A percentile compares a stretch with the other conserved stretches of the same genome.
Conservation (phyloP, 1,140 invertebrate genomes). For the Cyrtorhinus lividipennis region DNA sequence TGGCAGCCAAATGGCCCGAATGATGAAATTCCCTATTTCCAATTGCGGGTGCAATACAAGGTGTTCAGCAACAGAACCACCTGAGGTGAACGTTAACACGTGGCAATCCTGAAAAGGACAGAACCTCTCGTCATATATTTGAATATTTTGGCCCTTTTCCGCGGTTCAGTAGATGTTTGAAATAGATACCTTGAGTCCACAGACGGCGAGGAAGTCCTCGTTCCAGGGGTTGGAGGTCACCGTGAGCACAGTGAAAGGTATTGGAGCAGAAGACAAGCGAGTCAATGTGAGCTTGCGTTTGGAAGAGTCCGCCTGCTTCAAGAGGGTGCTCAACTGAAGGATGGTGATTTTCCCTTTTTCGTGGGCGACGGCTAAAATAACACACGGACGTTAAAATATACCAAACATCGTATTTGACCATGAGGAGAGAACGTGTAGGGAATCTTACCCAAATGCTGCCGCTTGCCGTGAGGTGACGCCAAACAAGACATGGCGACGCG, state of each 20-base stretch:
- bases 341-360: constrained; percentile 92
- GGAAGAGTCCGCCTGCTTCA: constrained; percentile 89
- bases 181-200: constrained; percentile 62
- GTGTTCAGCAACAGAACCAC: constrained; percentile 71
- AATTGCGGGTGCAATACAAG: constrained; percentile 80
- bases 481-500: constrained; percentile 90
- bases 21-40: constrained; percentile 90
- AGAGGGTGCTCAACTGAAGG: constrained; percentile 74
- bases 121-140: no score
- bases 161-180: background rate
- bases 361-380: constrained; percentile 48
- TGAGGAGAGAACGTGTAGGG: no score
- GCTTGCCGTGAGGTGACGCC: constrained; percentile 73
- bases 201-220: constrained; percentile 88
- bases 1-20: constrained; percentile 88
- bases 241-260: constrained; percentile 88
- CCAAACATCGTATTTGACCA: no score
- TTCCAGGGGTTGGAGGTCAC: constrained; percentile 85
- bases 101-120: constrained; percentile 71
- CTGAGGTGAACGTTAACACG: constrained; percentile 71
- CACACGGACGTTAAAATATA: no score
- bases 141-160: background rate
- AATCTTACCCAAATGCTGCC: constrained; percentile 57
- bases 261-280: constrained; percentile 74
- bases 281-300: constrained; percentile 87